Conservation (phyloP, 1,140 invertebrate species). For the Lamellibrachia luymesi region DNA sequence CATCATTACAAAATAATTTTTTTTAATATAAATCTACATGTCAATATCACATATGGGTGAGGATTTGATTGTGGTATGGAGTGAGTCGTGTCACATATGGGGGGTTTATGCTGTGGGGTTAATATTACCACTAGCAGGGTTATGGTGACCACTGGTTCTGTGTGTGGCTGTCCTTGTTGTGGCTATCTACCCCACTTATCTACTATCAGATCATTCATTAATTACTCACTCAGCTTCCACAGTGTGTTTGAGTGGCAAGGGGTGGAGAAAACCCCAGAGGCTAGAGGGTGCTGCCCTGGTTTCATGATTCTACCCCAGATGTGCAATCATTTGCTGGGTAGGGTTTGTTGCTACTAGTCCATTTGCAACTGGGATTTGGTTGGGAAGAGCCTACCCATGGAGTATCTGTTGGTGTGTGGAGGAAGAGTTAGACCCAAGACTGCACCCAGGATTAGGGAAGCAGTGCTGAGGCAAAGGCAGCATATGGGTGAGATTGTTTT, state of each 20-base stretch:
- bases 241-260: not conserved
- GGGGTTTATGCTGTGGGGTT: not conserved
- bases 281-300: not conserved
- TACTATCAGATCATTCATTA: not conserved
- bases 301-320: not conserved
- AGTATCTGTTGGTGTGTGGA: not conserved
- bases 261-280: not conserved
- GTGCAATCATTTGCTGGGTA: not conserved
- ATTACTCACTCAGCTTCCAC: not conserved
- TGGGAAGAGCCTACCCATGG: not conserved
- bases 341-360: not conserved
- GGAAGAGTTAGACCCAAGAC: not conserved
- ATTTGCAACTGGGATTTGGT: not conserved
- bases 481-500: not conserved
- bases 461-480: not conserved
- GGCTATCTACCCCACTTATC: not conserved
- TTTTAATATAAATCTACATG: too few species aligned
- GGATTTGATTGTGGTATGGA: too few species aligned
- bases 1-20: too few species aligned
- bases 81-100: not conserved
- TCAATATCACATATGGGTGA: too few species aligned
- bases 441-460: not conserved
- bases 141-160: not conserved
- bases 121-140: not conserved
- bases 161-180: not conserved